phyloP scores from a whole-genome alignment of 2,888 invertebrate genomes.

The Caenorhabditis zanzibari region DNA sequence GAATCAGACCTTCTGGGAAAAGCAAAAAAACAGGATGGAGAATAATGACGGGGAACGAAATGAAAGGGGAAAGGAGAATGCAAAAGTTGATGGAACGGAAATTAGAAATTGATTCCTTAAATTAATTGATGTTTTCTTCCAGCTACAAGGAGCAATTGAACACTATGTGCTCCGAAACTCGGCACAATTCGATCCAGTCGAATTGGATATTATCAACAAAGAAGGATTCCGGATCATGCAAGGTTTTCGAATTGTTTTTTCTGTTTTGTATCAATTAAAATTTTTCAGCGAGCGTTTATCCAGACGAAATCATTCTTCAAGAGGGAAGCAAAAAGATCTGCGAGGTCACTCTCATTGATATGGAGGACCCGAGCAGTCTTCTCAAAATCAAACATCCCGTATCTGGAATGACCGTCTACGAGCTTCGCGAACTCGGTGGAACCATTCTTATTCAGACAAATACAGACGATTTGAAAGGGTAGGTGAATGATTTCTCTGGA shows the following conservation, averaged over 20 bases:
- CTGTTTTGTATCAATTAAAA: not conserved
- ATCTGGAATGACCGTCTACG: conserved; percentile 71
- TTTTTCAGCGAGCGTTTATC: conserved; percentile 73
- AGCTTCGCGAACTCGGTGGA: conserved; percentile 67
- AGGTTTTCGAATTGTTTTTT: conserved; percentile 28
- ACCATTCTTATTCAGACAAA: conserved; percentile 66
- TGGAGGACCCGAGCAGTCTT: conserved; percentile 68
- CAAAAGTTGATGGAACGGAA: conserved; percentile 17
- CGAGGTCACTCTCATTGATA: conserved; percentile 69
- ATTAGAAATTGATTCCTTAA: conserved; percentile 2
- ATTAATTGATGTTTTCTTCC: conserved; percentile 31
- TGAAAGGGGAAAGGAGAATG: conserved; percentile 5
- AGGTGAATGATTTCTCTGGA: not conserved
- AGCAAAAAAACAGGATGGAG: conserved; percentile 10
- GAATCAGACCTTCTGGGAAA: too few species aligned
- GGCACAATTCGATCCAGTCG: conserved; percentile 79
- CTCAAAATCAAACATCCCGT: conserved; percentile 82
- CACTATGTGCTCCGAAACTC: conserved; percentile 80
- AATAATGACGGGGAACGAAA: conserved; percentile 11
- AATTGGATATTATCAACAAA: conserved; percentile 77
- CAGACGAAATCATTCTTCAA: conserved; percentile 79
- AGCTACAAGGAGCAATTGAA: conserved; percentile 78
- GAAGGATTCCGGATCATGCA: conserved; percentile 68
- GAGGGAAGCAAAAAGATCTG: conserved; percentile 75
- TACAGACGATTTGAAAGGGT: conserved; percentile 69